Percentiles rank a stretch among this genome's conserved stretches.
Conservation (phyloP, 1,140 invertebrate species). For the Cotesia vestalis region DNA sequence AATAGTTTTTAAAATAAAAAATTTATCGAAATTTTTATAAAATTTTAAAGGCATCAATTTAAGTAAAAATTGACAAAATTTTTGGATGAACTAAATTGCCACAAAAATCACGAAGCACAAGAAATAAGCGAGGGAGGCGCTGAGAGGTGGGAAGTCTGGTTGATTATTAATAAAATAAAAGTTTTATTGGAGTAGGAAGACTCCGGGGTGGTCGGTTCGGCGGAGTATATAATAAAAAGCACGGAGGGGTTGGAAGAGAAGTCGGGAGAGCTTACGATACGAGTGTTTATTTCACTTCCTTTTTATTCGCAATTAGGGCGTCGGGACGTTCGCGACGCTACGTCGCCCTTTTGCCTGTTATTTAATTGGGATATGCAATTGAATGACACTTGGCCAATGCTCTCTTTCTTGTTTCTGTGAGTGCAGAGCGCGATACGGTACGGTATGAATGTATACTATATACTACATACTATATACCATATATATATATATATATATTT, state of each 20-base stretch:
- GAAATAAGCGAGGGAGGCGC: slow-evolving; percentile 16
- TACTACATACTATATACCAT: not conserved
- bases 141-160: not conserved
- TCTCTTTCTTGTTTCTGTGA: slow-evolving; percentile 41
- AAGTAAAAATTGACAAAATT: no score
- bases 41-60: no score
- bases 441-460: not conserved
- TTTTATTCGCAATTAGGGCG: slow-evolving; percentile 64
- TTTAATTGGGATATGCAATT: slow-evolving; percentile 68
- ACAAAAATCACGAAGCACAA: no score
- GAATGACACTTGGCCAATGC: slow-evolving; percentile 62
- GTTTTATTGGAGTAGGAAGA: slow-evolving; percentile 7
- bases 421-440: no score
- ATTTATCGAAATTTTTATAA: no score
- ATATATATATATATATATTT: slow-evolving; percentile 5
- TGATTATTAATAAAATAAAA: slow-evolving; percentile 8
- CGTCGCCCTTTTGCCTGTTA: slow-evolving; percentile 67
- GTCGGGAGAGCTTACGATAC: slow-evolving; percentile 31
- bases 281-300: slow-evolving; percentile 51
- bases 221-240: slow-evolving; percentile 10
- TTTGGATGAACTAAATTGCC: no score
- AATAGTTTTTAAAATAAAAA: no score
- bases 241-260: slow-evolving; percentile 22
- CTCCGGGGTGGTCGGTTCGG: slow-evolving; percentile 26
- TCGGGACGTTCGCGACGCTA: slow-evolving; percentile 61